Conservation (phyloP, 1,140 invertebrate genomes). For the Chironomus tepperi region DNA sequence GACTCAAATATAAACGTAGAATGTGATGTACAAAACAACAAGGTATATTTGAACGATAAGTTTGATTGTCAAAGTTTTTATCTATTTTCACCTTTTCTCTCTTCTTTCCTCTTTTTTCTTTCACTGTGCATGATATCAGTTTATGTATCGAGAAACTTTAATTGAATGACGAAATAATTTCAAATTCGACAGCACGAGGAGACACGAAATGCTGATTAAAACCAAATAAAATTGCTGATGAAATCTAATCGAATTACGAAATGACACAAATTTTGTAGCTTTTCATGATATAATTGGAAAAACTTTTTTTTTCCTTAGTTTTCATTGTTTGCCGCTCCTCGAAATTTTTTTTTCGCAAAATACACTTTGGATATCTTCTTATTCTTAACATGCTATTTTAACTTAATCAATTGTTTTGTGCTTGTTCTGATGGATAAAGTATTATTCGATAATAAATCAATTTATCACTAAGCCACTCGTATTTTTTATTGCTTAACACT, state of each 20-base stretch:
- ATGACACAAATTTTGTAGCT: neutral
- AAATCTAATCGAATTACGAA: neutral
- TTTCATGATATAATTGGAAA: neutral
- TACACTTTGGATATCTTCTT: too few relatives aligned
- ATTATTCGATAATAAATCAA: too few relatives aligned
- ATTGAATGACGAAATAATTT: neutral
- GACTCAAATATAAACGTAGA: neutral
- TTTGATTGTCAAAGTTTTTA: neutral
- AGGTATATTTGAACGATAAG: neutral
- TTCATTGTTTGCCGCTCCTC: too few relatives aligned
- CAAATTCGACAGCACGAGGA: neutral
- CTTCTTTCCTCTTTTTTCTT: neutral
- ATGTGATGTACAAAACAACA: too few relatives aligned
- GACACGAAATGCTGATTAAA: neutral
- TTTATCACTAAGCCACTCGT: too few relatives aligned
- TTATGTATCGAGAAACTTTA: neutral
- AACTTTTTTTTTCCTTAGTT: neutral
- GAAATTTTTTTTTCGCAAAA: too few relatives aligned
- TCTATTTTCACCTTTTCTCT: neutral
- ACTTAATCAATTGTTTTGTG: too few relatives aligned
- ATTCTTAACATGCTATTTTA: too few relatives aligned
- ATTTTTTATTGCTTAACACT: too few relatives aligned
- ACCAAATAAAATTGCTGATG: conserved; percentile 3
- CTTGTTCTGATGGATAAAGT: too few relatives aligned
- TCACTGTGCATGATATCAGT: neutral